These are phyloP conservation scores for Mugil cephalus DNA, from an alignment of 2,113 vertebrate species.

Conservation along the genomic window DNA sequence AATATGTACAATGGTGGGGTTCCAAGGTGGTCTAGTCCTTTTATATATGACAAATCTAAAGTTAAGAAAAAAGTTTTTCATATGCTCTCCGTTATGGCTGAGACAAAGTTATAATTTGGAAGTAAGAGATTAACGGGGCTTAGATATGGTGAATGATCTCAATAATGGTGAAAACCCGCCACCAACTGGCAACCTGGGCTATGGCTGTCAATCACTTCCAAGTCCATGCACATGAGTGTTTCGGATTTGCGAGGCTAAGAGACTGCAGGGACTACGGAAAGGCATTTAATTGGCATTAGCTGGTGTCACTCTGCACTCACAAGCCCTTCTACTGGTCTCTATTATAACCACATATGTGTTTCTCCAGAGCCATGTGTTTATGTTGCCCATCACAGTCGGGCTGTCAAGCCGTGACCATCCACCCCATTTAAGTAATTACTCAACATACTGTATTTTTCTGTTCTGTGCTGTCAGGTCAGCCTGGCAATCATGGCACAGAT, in stretches of 20 bases:
- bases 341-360: constrained; percentile 35
- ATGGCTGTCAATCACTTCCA: constrained; percentile 61
- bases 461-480: background rate
- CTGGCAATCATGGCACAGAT: constrained; percentile 53
- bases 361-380: constrained; percentile 27
- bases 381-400: constrained; percentile 51
- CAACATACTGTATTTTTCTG: constrained; percentile 31
- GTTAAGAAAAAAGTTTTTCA: constrained; percentile 14
- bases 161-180: constrained; percentile 47
- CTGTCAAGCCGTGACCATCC: constrained; percentile 22
- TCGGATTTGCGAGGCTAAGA: constrained; percentile 48
- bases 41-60: too few relatives aligned
- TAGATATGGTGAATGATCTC: constrained; percentile 71
- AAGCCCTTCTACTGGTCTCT: constrained; percentile 19
- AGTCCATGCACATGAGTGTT: constrained; percentile 18
- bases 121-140: constrained; percentile 61
- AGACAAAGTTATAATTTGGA: constrained; percentile 31
- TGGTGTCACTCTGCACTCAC: constrained; percentile 26
- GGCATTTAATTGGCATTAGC: constrained; percentile 35
- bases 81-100: background rate
- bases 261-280: constrained; percentile 10
- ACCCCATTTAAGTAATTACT: constrained; percentile 67
- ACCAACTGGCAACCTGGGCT: constrained; percentile 26
- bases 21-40: too few relatives aligned
- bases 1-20: too few relatives aligned